Conservation (phyloP, 2,888 invertebrate species). For the Anoncus sp. region DNA sequence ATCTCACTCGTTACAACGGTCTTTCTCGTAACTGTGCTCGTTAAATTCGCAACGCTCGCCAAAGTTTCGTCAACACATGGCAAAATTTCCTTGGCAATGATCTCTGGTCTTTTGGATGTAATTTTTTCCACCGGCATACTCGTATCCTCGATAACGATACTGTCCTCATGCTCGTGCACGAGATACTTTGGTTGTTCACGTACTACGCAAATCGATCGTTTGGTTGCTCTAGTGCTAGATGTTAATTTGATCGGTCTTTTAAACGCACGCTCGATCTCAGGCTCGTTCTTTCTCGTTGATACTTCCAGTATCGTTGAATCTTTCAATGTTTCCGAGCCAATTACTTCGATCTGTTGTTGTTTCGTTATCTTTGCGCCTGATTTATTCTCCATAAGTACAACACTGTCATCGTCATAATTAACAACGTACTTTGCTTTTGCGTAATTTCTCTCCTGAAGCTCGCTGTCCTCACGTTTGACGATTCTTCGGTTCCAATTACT, state of each 20-base stretch:
- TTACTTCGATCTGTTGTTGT: slow-evolving; percentile 6
- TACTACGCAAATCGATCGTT: slow-evolving; percentile 49
- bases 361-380: slow-evolving; percentile 8
- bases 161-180: slow-evolving; percentile 72
- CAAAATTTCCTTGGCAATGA: not conserved
- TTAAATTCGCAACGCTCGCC: not conserved
- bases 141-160: slow-evolving; percentile 72
- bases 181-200: slow-evolving; percentile 67
- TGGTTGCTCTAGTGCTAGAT: slow-evolving; percentile 48
- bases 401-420: slow-evolving; percentile 78
- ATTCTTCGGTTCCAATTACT: slow-evolving; percentile 72
- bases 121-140: slow-evolving; percentile 51
- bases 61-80: not conserved
- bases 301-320: slow-evolving; percentile 25
- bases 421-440: slow-evolving; percentile 79
- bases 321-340: not conserved
- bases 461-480: slow-evolving; percentile 57
- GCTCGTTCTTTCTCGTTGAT: slow-evolving; percentile 42
- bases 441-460: slow-evolving; percentile 67
- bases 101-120: not conserved
- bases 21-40: slow-evolving; percentile 16
- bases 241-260: slow-evolving; percentile 57
- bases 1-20: slow-evolving; percentile 22
- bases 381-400: slow-evolving; percentile 77
- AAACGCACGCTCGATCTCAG: slow-evolving; percentile 47